Percentiles rank a stretch among this genome's conserved stretches.
Evolutionary conservation across 2,113 vertebrate genomes (phyloP).

Genomic region (Phalacrocorax carbo): DNA sequence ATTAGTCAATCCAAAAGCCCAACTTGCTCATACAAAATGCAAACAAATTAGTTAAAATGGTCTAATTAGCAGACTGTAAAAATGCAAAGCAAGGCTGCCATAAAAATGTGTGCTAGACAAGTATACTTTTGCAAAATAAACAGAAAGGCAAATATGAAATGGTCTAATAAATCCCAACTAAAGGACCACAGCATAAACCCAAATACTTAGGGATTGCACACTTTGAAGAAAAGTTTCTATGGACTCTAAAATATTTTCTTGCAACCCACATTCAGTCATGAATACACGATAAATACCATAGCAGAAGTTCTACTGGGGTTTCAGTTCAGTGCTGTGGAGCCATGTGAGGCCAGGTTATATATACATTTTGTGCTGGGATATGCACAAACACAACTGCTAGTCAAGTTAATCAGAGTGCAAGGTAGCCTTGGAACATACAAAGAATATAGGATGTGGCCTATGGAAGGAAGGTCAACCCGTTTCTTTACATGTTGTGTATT

Average conservation of each 20-base stretch:
- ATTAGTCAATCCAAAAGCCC: conserved; percentile 86
- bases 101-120: conserved; percentile 70
- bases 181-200: background rate
- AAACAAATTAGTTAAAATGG: conserved; percentile 90
- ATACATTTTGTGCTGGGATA: background rate
- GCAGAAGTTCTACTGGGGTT: conserved; percentile 14
- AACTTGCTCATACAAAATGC: conserved; percentile 88
- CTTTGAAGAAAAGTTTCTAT: conserved; percentile 21
- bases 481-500: conserved; percentile 21
- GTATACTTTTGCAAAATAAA: conserved; percentile 60
- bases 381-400: background rate
- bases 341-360: background rate
- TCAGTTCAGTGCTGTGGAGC: background rate
- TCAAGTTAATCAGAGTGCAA: background rate
- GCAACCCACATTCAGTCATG: background rate
- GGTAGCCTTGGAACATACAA: background rate
- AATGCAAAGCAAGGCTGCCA: conserved; percentile 83
- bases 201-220: background rate
- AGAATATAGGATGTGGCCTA: conserved; percentile 9
- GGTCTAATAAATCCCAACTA: conserved; percentile 36
- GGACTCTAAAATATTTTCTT: background rate
- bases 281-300: background rate
- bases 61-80: conserved; percentile 86
- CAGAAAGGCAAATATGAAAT: conserved; percentile 59
- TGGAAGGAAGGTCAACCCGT: conserved; percentile 22